Evolutionary conservation across 1,140 invertebrate species (phyloP), one percentile per base, ranked within the genome.

Genomic region (Chironomus tepperi): DNA sequence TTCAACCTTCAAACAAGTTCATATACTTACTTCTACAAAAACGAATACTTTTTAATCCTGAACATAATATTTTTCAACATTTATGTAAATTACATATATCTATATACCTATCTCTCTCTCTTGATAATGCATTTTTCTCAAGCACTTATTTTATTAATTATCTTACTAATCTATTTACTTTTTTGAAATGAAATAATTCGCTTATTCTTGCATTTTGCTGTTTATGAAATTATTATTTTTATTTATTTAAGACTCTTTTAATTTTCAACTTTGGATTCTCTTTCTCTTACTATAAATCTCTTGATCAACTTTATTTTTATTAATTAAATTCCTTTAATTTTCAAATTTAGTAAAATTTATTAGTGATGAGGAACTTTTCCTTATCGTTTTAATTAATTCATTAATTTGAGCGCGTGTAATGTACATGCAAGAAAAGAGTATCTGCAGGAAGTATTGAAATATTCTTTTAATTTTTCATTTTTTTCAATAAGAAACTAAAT

Each of bases 41-140:
- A 57, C 47, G n/a, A 57, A 15, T n/a, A 12, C 5, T 57, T 15
- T n/a, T 57, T 57, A n/a, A 12, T 57, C 12, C 47, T 57, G n/a
- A 57, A 34, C 21, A 72, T 24, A 72, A 72, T 70, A 70, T 72
- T 19, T 73, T 24, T 73, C 34, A 34, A 34, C 72, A 10, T 57
- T 47, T 73, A 73, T 67, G 65, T 74, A 75, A 47, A 75, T n/a
- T 42, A 34, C 16, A 75, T 12, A 10, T 73, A 24, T 73, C 47
- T 77, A 76, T 42, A 70, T 57, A 70, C 34, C 75, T 73, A 24
- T 43, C n/a, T 47, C n/a, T 7, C 15, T 42, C 73, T 74, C 75
- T 76, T 77, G 65, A 76, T 57, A 76, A 73, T 73, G 16, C 42
- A 43, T 73, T 73, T 73, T 76, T 73, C 74, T 74, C 42, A 76